phyloP scores from a whole-genome alignment of 2,797 vertebrate species.

The Pangasius djambal region DNA sequence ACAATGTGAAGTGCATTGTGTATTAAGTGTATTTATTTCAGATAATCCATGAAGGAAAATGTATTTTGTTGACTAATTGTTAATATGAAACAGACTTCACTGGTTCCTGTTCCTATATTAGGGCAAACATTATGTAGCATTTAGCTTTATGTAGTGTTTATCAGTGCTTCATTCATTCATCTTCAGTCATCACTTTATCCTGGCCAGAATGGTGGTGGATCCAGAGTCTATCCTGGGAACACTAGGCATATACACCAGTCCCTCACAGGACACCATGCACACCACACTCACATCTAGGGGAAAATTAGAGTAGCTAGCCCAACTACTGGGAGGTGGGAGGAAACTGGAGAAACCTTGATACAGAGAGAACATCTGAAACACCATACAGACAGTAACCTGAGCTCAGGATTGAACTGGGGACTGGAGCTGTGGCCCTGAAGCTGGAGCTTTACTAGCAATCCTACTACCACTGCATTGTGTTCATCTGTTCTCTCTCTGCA shows the following conservation, averaged over 20 bases:
- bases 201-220: not conserved
- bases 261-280: not conserved
- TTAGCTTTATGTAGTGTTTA: not conserved
- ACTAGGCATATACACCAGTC: not conserved
- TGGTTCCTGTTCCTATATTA: not conserved
- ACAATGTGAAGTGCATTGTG: not conserved
- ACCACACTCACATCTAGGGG: not conserved
- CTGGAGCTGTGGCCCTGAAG: not conserved
- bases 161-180: not conserved
- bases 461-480: not conserved
- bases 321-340: not conserved
- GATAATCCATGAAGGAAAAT: too few relatives aligned
- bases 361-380: not conserved
- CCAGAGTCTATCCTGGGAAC: not conserved
- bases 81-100: not conserved
- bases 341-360: not conserved
- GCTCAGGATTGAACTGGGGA: not conserved
- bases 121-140: not conserved
- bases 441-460: not conserved
- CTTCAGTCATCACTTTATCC: not conserved
- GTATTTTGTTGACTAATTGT: not conserved
- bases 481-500: constrained; percentile 12
- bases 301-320: not conserved
- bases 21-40: not conserved
- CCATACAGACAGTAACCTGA: not conserved